A percentile compares a stretch with the other conserved stretches of the same genome.
Evolutionary conservation across 2,113 vertebrate genomes (phyloP).

Genomic region (Aptenodytes forsteri): DNA sequence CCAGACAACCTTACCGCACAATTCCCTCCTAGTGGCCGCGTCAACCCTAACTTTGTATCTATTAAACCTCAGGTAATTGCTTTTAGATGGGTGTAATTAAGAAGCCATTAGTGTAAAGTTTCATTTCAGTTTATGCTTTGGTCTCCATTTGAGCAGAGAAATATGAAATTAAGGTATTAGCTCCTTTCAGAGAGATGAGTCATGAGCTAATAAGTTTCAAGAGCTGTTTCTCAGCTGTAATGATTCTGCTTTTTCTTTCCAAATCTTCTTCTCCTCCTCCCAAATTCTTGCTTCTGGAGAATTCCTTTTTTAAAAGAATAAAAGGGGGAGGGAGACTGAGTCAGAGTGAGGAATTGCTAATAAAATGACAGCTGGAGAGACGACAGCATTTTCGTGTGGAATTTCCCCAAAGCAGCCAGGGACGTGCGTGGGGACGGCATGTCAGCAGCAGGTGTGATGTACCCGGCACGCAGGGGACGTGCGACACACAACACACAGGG

Average conservation of each 20-base stretch:
- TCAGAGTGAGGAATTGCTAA: background rate
- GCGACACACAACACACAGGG: fast-evolving
- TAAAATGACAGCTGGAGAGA: background rate
- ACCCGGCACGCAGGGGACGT: fast-evolving
- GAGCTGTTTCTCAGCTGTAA: constrained; percentile 71
- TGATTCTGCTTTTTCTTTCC: constrained; percentile 62
- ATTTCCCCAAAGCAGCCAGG: background rate
- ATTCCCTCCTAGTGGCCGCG: constrained; percentile 62
- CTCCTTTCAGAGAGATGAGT: constrained; percentile 75
- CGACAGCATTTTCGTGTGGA: background rate
- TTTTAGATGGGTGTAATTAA: constrained; percentile 85
- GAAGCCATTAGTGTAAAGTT: constrained; percentile 82
- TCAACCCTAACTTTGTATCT: constrained; percentile 78
- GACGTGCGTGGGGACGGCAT: fast-evolving
- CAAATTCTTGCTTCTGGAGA: constrained; percentile 46
- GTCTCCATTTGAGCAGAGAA: constrained; percentile 82
- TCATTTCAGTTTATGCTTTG: constrained; percentile 79
- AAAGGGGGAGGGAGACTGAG: background rate
- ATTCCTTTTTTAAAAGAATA: constrained; percentile 37
- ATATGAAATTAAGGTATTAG: constrained; percentile 83
- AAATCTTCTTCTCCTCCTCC: constrained; percentile 42
- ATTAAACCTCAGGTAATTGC: constrained; percentile 81
- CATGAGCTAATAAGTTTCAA: constrained; percentile 76
- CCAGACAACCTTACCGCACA: constrained; percentile 40
- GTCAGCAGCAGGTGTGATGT: fast-evolving